A percentile compares a stretch with the other conserved stretches of the same genome.
Evolutionary conservation across 64 coral and sea anemone genomes (phyloP).

Genomic region (Pocillopora damicornis): DNA sequence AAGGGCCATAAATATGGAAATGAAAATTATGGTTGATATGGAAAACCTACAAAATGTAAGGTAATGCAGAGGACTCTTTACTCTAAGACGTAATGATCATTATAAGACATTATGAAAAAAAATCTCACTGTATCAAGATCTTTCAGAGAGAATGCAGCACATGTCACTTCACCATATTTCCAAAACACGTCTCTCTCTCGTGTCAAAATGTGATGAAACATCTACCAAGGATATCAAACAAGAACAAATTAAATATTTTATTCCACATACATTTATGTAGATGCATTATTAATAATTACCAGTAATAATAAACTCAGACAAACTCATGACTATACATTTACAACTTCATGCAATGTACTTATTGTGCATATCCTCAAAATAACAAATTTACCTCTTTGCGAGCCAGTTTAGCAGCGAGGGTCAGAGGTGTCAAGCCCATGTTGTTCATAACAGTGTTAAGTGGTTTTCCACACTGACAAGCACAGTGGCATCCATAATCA

Average conservation of each 20-base stretch:
- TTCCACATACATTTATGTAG: neutral
- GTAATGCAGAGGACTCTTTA: too few relatives aligned
- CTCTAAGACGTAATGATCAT: too few relatives aligned
- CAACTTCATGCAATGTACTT: too few relatives aligned
- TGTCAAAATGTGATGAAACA: conserved; percentile 88
- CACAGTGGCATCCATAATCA: conserved; percentile 69
- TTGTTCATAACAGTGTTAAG: conserved; percentile 58
- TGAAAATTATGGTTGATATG: too few relatives aligned
- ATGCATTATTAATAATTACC: neutral
- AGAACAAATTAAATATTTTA: neutral
- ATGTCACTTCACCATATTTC: conserved; percentile 86
- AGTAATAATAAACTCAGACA: too few relatives aligned
- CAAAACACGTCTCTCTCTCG: conserved; percentile 74
- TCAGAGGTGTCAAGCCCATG: conserved; percentile 60
- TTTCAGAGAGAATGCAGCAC: conserved; percentile 82
- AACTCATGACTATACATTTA: too few relatives aligned
- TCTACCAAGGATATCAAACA: conserved; percentile 33
- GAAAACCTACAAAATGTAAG: too few relatives aligned
- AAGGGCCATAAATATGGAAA: too few relatives aligned
- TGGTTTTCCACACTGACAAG: conserved; percentile 19
- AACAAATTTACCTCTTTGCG: conserved; percentile 63
- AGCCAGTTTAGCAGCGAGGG: conserved; percentile 88
- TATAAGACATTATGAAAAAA: neutral
- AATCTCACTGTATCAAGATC: conserved; percentile 72
- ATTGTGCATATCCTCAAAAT: neutral